These are phyloP conservation scores for Dipodomys ordii DNA, from an alignment of 2,113 vertebrate genomes.

Conservation along the genomic window DNA sequence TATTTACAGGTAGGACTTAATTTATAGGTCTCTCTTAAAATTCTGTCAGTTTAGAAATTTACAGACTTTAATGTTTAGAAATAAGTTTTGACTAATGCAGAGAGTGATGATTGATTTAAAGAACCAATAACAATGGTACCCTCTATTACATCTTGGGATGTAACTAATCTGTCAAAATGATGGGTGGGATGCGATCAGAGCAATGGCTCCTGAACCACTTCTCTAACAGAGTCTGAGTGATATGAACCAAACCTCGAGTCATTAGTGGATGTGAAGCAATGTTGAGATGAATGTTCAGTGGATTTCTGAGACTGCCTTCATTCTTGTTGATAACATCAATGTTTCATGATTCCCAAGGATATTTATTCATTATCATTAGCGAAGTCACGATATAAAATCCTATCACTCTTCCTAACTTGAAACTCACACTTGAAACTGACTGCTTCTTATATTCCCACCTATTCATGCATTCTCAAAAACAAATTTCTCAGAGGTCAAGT, in stretches of 20 bases:
- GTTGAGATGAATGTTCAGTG: neutral
- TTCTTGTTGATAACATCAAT: neutral
- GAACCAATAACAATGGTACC: neutral
- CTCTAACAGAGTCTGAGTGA: neutral
- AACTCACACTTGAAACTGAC: neutral
- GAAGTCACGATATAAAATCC: neutral
- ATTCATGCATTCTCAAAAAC: conserved; percentile 13
- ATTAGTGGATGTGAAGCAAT: neutral
- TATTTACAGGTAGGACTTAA: neutral
- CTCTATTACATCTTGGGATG: neutral
- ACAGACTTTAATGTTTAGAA: no score
- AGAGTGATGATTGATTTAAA: neutral
- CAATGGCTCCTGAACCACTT: neutral
- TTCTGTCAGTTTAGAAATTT: no score
- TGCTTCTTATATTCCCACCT: neutral
- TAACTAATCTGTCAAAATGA: neutral
- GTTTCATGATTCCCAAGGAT: neutral
- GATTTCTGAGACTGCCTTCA: neutral
- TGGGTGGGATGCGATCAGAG: neutral
- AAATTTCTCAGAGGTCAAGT: neutral
- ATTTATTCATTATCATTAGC: neutral
- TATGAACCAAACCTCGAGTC: neutral
- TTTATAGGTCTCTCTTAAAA: no score
- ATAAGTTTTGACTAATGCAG: neutral
- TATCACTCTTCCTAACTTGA: neutral